Percentiles rank a stretch among this genome's conserved stretches.
These are phyloP conservation scores for Camponotus floridanus DNA, from an alignment of 1,140 invertebrate genomes.

Conservation along the genomic window DNA sequence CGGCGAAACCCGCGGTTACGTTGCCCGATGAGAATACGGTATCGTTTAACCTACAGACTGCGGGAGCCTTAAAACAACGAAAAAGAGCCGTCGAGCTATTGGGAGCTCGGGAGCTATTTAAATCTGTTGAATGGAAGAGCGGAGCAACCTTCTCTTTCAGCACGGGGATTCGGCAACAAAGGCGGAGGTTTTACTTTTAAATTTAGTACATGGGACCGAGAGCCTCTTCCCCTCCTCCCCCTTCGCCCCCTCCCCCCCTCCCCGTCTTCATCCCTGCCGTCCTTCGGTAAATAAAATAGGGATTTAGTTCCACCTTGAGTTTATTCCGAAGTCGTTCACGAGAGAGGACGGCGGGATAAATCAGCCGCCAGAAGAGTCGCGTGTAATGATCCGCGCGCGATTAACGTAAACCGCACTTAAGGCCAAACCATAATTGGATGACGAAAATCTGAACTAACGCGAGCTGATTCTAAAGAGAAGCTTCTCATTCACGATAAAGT, in stretches of 20 bases:
- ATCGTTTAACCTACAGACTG: slow-evolving; percentile 74
- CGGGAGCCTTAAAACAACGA: slow-evolving; percentile 74
- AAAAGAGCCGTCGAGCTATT: slow-evolving; percentile 65
- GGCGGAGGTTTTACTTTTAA: slow-evolving; percentile 82
- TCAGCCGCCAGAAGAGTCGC: slow-evolving; percentile 64
- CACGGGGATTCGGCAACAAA: slow-evolving; percentile 81
- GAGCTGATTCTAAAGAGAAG: not conserved
- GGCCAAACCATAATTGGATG: not conserved
- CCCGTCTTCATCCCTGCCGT: slow-evolving; percentile 53
- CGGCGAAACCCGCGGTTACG: slow-evolving; percentile 41
- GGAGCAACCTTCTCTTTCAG: slow-evolving; percentile 78
- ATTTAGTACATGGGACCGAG: slow-evolving; percentile 82
- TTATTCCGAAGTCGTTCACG: slow-evolving; percentile 69
- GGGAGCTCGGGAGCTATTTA: slow-evolving; percentile 78
- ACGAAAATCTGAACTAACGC: slow-evolving; percentile 1
- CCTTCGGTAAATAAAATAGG: slow-evolving; percentile 79
- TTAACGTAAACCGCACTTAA: slow-evolving; percentile 61
- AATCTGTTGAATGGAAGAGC: slow-evolving; percentile 82
- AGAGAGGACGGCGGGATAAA: slow-evolving; percentile 54
- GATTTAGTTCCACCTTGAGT: slow-evolving; percentile 76
- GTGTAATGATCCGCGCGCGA: slow-evolving; percentile 60
- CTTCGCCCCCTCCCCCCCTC: too few species aligned
- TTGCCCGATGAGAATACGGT: slow-evolving; percentile 59
- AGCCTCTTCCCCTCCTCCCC: slow-evolving; percentile 50
- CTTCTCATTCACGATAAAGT: not conserved